Evolutionary conservation across 2,888 invertebrate genomes (phyloP), one percentile per base, ranked within the genome.

Genomic region (Aporophyla lueneburgensis): DNA sequence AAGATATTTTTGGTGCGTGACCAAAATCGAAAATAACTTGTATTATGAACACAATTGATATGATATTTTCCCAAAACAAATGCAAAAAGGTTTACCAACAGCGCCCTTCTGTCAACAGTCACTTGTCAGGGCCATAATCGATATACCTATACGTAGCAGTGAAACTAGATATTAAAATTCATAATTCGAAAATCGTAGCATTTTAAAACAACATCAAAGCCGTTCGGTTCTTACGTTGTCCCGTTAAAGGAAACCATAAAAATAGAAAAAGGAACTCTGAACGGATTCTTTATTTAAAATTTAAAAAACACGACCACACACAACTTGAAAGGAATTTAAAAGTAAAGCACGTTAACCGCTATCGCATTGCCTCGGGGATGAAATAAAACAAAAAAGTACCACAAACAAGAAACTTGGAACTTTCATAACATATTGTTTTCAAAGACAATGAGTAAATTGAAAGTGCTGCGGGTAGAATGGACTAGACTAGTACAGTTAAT

Each of bases 361-460:
- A 84, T 80, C 72, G 24, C 21, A 19, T 54, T 67, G n/a, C 70
- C 43, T 51, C 40, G 40, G 49, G 43, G 49, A 49, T 69, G 16
- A 61, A 71, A 81, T 33, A 80, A 80, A 68, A 62, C 33, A 33
- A 33, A 33, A 51, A 77, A 65, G 40, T 27, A 46, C 33, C 59
- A 77, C 58, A 63, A 53, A 73, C 46, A 71, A 66, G 24, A 65
- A 61, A 49, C 62, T 67, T 54, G 61, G 68, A 81, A 84, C 87
- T 89, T 90, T 89, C 89, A 88, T 88, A 88, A 86, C 86, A 88
- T 87, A 88, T 89, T 91, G 90, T 92, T 90, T 87, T 83, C 86
- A 88, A 89, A 91, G 90, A 92, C 92, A 92, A 92, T 91, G 88
- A 87, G 78, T 80, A 88, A 90, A 92, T 92, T 91, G 90, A 91